A percentile compares a stretch with the other conserved stretches of the same genome.
Evolutionary conservation across 2,113 vertebrate genomes (phyloP).

Genomic region (Forbesichthys papilliferus): DNA sequence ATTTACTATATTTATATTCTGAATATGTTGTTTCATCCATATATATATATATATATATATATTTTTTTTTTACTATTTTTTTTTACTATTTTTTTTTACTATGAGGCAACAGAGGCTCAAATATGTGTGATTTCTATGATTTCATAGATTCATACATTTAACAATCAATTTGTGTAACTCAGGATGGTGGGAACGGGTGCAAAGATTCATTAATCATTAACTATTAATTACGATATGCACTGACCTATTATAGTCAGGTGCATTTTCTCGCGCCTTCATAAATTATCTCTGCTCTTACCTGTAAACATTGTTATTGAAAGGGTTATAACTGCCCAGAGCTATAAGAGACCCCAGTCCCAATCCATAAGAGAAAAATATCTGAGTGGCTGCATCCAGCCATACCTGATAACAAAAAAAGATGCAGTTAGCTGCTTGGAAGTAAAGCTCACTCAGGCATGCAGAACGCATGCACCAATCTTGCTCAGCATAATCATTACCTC

Average conservation of each 20-base stretch:
- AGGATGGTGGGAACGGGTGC: conserved; percentile 35
- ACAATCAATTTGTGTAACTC: conserved; percentile 50
- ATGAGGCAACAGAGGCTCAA: too few species aligned
- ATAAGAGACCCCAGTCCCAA: conserved; percentile 96
- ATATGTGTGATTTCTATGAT: too few species aligned
- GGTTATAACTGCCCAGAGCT: conserved; percentile 97
- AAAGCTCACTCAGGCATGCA: conserved; percentile 24
- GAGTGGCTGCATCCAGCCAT: conserved; percentile 97
- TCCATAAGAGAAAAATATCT: conserved; percentile 99
- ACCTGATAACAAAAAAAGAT: conserved; percentile 79
- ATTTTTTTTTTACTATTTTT: too few species aligned
- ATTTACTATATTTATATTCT: too few species aligned
- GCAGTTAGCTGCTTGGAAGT: conserved; percentile 11
- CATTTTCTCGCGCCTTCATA: background rate
- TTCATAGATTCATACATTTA: conserved; percentile 37
- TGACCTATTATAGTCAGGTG: conserved; percentile 10
- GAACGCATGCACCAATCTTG: conserved; percentile 15
- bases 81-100: too few species aligned
- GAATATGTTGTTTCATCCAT: too few species aligned
- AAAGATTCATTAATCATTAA: background rate
- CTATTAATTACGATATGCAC: background rate
- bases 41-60: too few species aligned
- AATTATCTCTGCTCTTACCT: conserved; percentile 76
- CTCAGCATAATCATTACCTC: conserved; percentile 80
- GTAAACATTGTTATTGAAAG: conserved; percentile 98